Evolutionary conservation across 2,113 vertebrate species (phyloP), one percentile per base, ranked within the genome.

Genomic region (Ameiurus melas): DNA sequence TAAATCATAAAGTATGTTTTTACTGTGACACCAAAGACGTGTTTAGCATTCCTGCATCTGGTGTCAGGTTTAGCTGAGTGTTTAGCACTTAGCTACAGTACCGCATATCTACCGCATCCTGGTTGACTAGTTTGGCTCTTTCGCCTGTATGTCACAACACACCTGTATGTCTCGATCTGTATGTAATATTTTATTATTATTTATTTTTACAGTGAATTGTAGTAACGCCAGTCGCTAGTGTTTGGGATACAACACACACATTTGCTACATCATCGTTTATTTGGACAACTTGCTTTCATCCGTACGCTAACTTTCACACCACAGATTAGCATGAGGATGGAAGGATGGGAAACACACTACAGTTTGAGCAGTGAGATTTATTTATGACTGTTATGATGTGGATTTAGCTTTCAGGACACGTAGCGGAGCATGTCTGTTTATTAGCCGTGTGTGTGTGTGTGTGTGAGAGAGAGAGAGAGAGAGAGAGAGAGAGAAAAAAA

Each of bases 371-470:
- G 13, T 53, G 27, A 79, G 47, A 30, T 53, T 77, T 79, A 79
- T 79, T 79, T 53, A 53, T 53, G 77, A 55, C 77, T 79, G 77
- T 79, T 79, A 79, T 17, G 27, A 55, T 79, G 77, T n/a, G 77
- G 77, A 55, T 78, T 79, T 79, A 55, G 77, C 77, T 79, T 79
- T 79, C 77, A 55, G 77, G 77, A 79, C 27, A 19, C 16, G 47
- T 53, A 12, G 16, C 0, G 19, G 39, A 13, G 10, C 25, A 55
- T 79, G 77, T 79, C 14, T 55, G 77, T 53, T 79, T 30, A 30
- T 78, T 78, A 78, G 13, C 43, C 30, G 10, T 62, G 36, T 66
- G 39, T 66, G 78, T 70, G 58, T 66, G 85, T 62, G 62, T 71
- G 81, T 47, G 39, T 75, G 25, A 27, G 58, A 6, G 68, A 19